Evolutionary conservation across 1,140 invertebrate genomes (phyloP).

Genomic region (Aphidius gifuensis): DNA sequence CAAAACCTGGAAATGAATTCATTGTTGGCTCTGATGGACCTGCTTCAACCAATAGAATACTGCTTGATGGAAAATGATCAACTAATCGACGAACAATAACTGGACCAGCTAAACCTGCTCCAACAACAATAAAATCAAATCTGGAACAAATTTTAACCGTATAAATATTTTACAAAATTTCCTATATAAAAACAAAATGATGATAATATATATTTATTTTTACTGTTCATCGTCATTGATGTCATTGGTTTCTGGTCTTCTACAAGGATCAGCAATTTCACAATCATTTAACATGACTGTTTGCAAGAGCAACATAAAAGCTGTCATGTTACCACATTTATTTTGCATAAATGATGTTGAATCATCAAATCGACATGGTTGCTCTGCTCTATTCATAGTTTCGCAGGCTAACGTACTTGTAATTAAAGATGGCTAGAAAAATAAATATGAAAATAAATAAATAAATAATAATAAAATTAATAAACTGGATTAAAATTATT

Average conservation of each 20-base stretch:
- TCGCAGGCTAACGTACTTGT: conserved; percentile 10
- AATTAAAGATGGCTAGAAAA: not conserved
- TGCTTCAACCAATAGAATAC: conserved; percentile 64
- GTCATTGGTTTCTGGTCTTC: conserved; percentile 40
- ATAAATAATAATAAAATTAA: no score
- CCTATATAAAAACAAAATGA: conserved; percentile 23
- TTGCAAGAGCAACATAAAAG: conserved; percentile 56
- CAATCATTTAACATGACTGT: conserved; percentile 55
- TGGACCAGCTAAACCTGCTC: conserved; percentile 62
- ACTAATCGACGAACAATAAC: conserved; percentile 62
- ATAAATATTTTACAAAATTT: no score
- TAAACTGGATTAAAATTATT: no score
- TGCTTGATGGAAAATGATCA: conserved; percentile 43
- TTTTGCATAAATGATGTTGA: conserved; percentile 42
- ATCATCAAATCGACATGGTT: conserved; percentile 50
- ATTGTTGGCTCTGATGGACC: conserved; percentile 71
- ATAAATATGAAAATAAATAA: no score
- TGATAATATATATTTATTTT: not conserved
- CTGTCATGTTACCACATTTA: conserved; percentile 42
- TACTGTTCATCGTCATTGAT: conserved; percentile 29
- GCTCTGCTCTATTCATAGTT: conserved; percentile 1
- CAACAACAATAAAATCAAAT: conserved; percentile 60
- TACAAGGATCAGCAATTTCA: conserved; percentile 55
- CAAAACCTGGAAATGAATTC: conserved; percentile 65
- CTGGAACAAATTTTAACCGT: conserved; percentile 22